phyloP scores from a whole-genome alignment of 2,888 invertebrate species.

The Pseudoips prasinana region DNA sequence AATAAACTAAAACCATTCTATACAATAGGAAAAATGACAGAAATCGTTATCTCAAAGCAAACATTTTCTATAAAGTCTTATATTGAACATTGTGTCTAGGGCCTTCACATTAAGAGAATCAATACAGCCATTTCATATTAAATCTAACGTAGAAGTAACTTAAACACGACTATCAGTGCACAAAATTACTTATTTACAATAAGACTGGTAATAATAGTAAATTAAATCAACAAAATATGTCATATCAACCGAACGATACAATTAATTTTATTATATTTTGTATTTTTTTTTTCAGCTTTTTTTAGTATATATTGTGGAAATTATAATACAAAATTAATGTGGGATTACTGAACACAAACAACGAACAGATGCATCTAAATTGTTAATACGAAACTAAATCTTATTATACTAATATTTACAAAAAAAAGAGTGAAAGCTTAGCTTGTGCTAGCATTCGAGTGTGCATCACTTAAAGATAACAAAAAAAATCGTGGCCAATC shows the following conservation, averaged over 20 bases:
- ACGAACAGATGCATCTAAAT: slow-evolving; percentile 45
- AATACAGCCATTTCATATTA: slow-evolving; percentile 70
- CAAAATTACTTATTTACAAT: slow-evolving; percentile 69
- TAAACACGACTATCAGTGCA: slow-evolving; percentile 75
- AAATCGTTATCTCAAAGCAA: slow-evolving; percentile 45
- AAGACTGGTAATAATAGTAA: slow-evolving; percentile 60
- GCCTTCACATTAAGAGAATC: slow-evolving; percentile 50
- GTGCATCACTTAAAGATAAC: slow-evolving; percentile 44
- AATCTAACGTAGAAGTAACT: slow-evolving; percentile 57
- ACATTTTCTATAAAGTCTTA: slow-evolving; percentile 51
- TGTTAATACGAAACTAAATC: slow-evolving; percentile 42
- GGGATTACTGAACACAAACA: slow-evolving; percentile 62
- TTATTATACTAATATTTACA: slow-evolving; percentile 59
- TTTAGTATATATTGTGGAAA: slow-evolving; percentile 53
- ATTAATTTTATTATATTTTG: slow-evolving; percentile 39
- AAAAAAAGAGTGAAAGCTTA: slow-evolving; percentile 27
- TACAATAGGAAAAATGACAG: slow-evolving; percentile 45
- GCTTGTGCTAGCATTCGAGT: slow-evolving; percentile 42
- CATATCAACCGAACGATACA: slow-evolving; percentile 50
- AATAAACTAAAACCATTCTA: slow-evolving; percentile 53
- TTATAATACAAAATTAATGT: slow-evolving; percentile 51
- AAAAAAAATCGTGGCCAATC: slow-evolving; percentile 50
- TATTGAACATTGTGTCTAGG: slow-evolving; percentile 52
- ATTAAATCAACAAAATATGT: slow-evolving; percentile 45
- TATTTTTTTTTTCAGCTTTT: slow-evolving; percentile 55